Conservation (phyloP, 2,888 invertebrate genomes). For the Cheilosia pagana region DNA sequence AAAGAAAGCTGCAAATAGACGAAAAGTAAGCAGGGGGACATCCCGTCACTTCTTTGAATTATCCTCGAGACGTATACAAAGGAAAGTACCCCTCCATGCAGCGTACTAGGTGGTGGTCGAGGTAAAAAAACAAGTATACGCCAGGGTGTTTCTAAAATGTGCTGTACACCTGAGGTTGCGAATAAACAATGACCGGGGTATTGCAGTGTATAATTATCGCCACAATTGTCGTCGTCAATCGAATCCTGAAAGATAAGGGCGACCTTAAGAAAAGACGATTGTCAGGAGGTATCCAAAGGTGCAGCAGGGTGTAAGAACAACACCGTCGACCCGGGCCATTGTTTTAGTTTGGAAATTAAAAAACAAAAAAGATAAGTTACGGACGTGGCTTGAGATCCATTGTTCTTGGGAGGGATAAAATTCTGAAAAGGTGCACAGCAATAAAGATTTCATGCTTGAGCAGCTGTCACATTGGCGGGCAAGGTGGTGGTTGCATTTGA, state of each 20-base stretch:
- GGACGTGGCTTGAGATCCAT: neutral
- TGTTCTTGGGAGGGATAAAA: constrained; percentile 1
- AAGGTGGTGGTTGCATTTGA: constrained; percentile 36
- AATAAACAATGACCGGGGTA: constrained; percentile 23
- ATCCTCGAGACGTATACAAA: constrained; percentile 47
- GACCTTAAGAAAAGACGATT: constrained; percentile 40
- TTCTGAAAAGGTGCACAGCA: constrained; percentile 22
- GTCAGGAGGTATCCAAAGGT: neutral
- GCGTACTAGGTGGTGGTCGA: neutral
- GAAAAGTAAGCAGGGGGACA: neutral
- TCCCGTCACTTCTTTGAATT: constrained; percentile 51
- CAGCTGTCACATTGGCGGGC: constrained; percentile 15
- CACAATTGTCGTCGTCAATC: constrained; percentile 40
- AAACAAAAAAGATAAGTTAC: neutral
- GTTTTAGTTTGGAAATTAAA: constrained; percentile 16
- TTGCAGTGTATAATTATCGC: constrained; percentile 13
- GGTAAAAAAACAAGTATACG: neutral
- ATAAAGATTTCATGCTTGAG: constrained; percentile 33
- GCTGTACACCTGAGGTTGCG: constrained; percentile 10
- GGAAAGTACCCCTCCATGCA: neutral
- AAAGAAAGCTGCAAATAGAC: neutral
- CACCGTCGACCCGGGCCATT: neutral
- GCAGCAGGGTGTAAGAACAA: neutral
- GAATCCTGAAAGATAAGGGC: constrained; percentile 47
- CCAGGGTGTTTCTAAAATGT: constrained; percentile 15